Base-by-base conservation (phyloP, 2,888 invertebrate genomes). In the Mongoloraphidia duomilia region DNA sequence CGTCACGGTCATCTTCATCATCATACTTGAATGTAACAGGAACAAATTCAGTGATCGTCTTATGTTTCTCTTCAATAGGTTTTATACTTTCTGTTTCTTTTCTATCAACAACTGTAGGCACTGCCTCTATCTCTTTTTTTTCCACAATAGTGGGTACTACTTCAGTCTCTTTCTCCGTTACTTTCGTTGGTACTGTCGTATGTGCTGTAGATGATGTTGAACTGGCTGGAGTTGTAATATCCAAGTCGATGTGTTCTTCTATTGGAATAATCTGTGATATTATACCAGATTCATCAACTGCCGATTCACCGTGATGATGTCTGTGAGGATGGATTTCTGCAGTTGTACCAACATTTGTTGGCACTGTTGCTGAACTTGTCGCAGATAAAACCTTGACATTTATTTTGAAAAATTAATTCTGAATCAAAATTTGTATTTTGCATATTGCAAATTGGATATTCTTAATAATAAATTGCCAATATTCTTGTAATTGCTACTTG, bases 241-340 rank as follows among this genome's bases (percentile, higher is more conserved):
- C 26, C 26, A 26, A 26, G 6, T 48, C 48, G 37, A 48, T 33
- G 11, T 36, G 26, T 37, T 48, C 48, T 26, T 33, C 43, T 33
- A 48, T 48, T 17, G 48, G 48, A 13, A 34, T 43, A 13, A 48
- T 43, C 34, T 26, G 26, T 26, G 26, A 26, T 26, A 26, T 26
- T 26, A 26, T 26, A 26, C 26, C 26, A 26, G 26, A 26, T 26
- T 26, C 26, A 11, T 40, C 40, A 41, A 41, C 41, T 26, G 37
- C 36, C 13, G 12, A 5, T 57, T 69, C 66, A n/a, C 70, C 69
- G 57, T 71, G 70, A 56, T 71, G 68, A 56, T 72, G 72, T 44
- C 71, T 60, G 56, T 71, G 71, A 9, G 65, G 68, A 59, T 70
- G 71, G 10, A 35, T 13, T 12, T 42, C 37, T n/a, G 34, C 9